Percentiles rank a stretch among this genome's conserved stretches.
Conservation (phyloP, 2,797 vertebrate genomes). For the Tragelaphus oryx region DNA sequence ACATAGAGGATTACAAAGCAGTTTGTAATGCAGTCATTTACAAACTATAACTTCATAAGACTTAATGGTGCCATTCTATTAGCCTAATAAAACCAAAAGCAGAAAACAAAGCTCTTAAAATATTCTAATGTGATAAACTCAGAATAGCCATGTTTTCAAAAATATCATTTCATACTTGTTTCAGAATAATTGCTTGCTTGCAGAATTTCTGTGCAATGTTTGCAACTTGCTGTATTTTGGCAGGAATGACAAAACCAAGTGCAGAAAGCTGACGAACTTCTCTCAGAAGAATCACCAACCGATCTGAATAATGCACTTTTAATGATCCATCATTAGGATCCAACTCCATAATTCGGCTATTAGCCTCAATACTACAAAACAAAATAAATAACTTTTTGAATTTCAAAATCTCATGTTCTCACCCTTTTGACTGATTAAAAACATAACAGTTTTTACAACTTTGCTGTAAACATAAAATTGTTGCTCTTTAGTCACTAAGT, state of each 20-base stretch:
- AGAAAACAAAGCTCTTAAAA: conserved; percentile 33
- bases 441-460: not conserved
- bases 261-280: conserved; percentile 96
- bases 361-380: conserved; percentile 89
- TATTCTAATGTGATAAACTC: conserved; percentile 26
- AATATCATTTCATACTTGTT: conserved; percentile 87
- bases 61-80: not conserved
- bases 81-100: not conserved
- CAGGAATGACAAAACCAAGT: conserved; percentile 92
- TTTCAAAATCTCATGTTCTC: not conserved
- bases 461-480: not conserved
- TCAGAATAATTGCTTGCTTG: conserved; percentile 95
- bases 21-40: conserved; percentile 2
- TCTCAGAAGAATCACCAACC: conserved; percentile 89
- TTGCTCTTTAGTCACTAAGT: not conserved
- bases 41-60: conserved; percentile 33
- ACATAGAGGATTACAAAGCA: not conserved
- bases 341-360: conserved; percentile 93
- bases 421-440: conserved; percentile 13
- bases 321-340: conserved; percentile 90
- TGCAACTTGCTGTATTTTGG: conserved; percentile 91
- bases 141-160: conserved; percentile 38
- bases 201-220: conserved; percentile 94
- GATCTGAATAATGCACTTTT: conserved; percentile 96
- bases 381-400: conserved; percentile 49